Base-by-base conservation (phyloP, 2,113 vertebrate genomes). In the Bufo bufo region DNA sequence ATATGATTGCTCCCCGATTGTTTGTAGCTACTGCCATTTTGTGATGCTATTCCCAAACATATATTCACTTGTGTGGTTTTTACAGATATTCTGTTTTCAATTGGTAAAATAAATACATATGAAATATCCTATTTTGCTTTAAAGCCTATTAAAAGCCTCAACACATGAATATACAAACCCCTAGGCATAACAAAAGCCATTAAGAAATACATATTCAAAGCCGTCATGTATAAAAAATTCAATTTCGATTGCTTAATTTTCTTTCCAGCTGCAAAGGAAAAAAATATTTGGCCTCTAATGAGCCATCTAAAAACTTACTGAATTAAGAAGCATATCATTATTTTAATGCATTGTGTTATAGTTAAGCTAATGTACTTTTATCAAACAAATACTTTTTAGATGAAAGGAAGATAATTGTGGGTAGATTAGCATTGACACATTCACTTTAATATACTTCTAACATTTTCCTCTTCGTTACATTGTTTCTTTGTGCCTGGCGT, bases 121-220 rank as follows among this genome's bases (percentile, higher is more conserved):
- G 47, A 81, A 59, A 16, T 81, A 13, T 58, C 16, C 63, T 9
- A 20, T 85, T 75, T 74, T 72, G 19, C 69, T 59, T 85, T 85
- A 85, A 52, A 85, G 66, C 63, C 50, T 71, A 84, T 71, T 84
- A 79, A 78, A 86, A 86, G 63, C 52, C 74, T 79, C 59, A 79
- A 50, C 84, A 86, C 71, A 65, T 78, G 91, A 94, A 92, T 89
- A 92, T 92, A 91, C 89, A 89, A 92, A 92, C 91, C 93, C 93
- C 92, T 89, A 94, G 93, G 94, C 94, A 92, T 88, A 94, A 94
- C 91, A 93, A 91, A 93, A 94, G 89, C 89, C 90, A 94, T 95
- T 94, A 94, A 92, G 91, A 93, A 93, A 59, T 92, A 94, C 93
- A 94, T 94, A 94, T 94, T 91, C 93, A 92, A 94, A 94, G 94